These are phyloP conservation scores for Drosophila imparisetae DNA, from an alignment of 2,888 invertebrate species.

Conservation along the genomic window DNA sequence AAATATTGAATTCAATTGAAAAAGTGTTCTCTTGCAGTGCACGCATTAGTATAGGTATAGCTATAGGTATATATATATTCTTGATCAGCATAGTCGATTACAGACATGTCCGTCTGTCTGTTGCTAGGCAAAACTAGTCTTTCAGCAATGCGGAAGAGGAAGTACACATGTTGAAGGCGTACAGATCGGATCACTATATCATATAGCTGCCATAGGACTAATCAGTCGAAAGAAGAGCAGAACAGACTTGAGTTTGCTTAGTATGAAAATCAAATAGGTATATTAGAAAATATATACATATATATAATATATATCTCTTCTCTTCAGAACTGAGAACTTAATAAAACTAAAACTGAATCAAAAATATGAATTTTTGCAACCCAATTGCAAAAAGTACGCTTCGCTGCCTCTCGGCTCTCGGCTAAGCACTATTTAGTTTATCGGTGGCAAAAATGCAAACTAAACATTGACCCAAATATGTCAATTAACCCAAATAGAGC, in stretches of 20 bases:
- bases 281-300: too few relatives aligned
- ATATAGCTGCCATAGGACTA: background rate
- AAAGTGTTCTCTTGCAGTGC: slow-evolving; percentile 28
- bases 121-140: background rate
- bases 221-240: background rate
- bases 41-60: too few relatives aligned
- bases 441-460: slow-evolving; percentile 60
- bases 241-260: background rate
- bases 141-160: background rate
- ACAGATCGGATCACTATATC: background rate
- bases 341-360: too few relatives aligned
- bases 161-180: background rate
- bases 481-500: slow-evolving; percentile 70
- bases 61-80: background rate
- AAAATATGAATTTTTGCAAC: background rate
- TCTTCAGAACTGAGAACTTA: background rate
- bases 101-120: background rate
- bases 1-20: slow-evolving; percentile 41
- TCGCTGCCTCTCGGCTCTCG: slow-evolving; percentile 3
- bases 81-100: background rate
- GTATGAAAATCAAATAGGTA: background rate
- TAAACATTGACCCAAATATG: slow-evolving; percentile 76
- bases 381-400: slow-evolving; percentile 24
- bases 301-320: too few relatives aligned
- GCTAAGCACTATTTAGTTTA: slow-evolving; percentile 38